Evolutionary conservation across 35 echinoderm and acorn worm genomes (phyloP), one percentile per base, ranked within the genome.

Genomic region (Lytechinus pictus): DNA sequence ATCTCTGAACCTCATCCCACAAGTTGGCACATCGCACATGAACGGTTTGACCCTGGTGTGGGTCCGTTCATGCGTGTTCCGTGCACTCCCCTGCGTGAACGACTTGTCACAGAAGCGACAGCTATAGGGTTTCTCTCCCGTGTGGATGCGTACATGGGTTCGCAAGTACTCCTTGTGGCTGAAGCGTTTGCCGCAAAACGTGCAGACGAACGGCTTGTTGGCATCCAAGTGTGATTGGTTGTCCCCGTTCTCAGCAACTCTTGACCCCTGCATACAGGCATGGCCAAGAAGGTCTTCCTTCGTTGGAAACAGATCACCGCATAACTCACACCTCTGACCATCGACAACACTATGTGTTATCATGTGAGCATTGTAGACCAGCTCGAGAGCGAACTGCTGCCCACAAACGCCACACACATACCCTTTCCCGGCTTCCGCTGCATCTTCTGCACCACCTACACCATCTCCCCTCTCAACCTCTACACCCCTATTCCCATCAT

Each of bases 111-210:
- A 96, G 33, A 56, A 54, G 8, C 55, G 52, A 94, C 96, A 96
- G 6, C 44, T 57, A 86, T 88, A 96, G 91, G 92, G 96, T 66
- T 60, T 94, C 86, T 96, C 96, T 52, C 96, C 96, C 72, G 96
- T 96, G 55, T 94, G 93, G 29, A 61, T 96, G 27, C 96, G 94
- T 54, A 58, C 12, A 91, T 96, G 96, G 3, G 11, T 61, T 11
- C 33, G 54, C 27, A 96, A 16, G 52, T 94, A 86, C 44, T 86
- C 94, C 24, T 95, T 71, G 21, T 95, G 79, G 58, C 79, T 53
- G 58, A 86, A 95, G 8, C 79, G 58, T 52, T 86, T 86, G 57
- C 19, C 58, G n/a, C 92, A 93, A 5, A 93, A 53, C 9, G 9
- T 93, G 92, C 92, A 93, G 28, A 53, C 13, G 92, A 93, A 93